phyloP scores from a whole-genome alignment of 2,888 invertebrate genomes.

The Spialia ferax region DNA sequence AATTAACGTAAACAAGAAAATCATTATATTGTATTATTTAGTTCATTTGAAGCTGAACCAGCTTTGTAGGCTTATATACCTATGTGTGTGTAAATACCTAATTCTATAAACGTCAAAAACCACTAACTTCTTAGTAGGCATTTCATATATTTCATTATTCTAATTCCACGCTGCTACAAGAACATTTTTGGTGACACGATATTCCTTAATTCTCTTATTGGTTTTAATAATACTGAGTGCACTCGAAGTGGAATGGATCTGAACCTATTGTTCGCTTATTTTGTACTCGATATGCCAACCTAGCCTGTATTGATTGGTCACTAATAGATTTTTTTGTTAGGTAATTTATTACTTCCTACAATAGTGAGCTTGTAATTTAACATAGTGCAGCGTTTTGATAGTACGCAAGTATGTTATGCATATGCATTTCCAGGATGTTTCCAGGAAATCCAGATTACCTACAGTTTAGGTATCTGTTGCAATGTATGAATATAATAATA shows the following conservation, averaged over 20 bases:
- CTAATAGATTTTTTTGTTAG: slow-evolving; percentile 34
- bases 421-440: no score
- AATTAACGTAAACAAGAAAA: no score
- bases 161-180: not conserved
- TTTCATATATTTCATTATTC: not conserved
- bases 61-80: not conserved
- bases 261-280: slow-evolving; percentile 39
- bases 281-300: slow-evolving; percentile 30
- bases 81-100: no score
- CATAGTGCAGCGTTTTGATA: not conserved
- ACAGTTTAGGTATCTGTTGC: no score
- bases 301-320: slow-evolving; percentile 23
- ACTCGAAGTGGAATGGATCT: slow-evolving; percentile 47
- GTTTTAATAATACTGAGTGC: slow-evolving; percentile 64
- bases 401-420: no score
- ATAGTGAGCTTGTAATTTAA: not conserved
- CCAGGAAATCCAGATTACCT: no score
- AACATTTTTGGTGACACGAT: slow-evolving; percentile 60
- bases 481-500: no score
- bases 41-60: no score
- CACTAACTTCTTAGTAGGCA: not conserved
- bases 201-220: slow-evolving; percentile 71
- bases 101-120: not conserved
- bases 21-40: no score
- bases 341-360: slow-evolving; percentile 3